phyloP scores from a whole-genome alignment of 2,888 invertebrate genomes.

The Thalpophila matura region DNA sequence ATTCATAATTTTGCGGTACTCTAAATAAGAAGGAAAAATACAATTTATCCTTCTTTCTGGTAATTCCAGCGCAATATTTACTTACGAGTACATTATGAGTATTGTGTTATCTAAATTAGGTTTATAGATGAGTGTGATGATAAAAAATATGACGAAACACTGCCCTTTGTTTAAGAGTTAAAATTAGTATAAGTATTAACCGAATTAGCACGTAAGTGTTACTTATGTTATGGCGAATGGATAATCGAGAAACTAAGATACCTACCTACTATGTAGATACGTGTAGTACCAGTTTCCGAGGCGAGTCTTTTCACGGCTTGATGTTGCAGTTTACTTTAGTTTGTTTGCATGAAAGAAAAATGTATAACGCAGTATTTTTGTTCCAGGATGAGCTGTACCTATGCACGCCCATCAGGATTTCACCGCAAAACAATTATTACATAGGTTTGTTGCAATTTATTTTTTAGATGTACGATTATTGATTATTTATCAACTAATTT shows the following conservation, averaged over 20 bases:
- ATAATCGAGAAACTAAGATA: background rate
- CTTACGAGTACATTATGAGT: background rate
- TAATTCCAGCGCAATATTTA: slow-evolving; percentile 5
- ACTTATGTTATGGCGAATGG: slow-evolving; percentile 8
- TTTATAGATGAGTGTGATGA: slow-evolving; percentile 12
- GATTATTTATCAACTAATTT: too few species aligned
- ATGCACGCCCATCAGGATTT: slow-evolving; percentile 97
- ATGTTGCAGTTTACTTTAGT: too few species aligned
- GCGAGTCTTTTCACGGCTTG: too few species aligned
- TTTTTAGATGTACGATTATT: too few species aligned
- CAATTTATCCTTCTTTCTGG: background rate
- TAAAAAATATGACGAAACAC: slow-evolving; percentile 27
- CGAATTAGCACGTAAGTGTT: slow-evolving; percentile 24
- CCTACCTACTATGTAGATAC: too few species aligned
- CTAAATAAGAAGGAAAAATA: background rate
- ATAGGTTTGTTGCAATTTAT: slow-evolving; percentile 91
- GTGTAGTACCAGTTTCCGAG: too few species aligned
- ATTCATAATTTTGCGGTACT: background rate
- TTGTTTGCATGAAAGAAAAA: background rate
- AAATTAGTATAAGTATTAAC: background rate
- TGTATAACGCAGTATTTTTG: slow-evolving; percentile 47
- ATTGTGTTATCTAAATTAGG: slow-evolving; percentile 23
- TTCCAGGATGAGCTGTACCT: slow-evolving; percentile 97
- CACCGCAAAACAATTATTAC: slow-evolving; percentile 94
- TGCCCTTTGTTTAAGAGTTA: slow-evolving; percentile 1